Evolutionary conservation across 2,113 vertebrate genomes (phyloP), one percentile per base, ranked within the genome.

Genomic region (Dasypus novemcinctus): DNA sequence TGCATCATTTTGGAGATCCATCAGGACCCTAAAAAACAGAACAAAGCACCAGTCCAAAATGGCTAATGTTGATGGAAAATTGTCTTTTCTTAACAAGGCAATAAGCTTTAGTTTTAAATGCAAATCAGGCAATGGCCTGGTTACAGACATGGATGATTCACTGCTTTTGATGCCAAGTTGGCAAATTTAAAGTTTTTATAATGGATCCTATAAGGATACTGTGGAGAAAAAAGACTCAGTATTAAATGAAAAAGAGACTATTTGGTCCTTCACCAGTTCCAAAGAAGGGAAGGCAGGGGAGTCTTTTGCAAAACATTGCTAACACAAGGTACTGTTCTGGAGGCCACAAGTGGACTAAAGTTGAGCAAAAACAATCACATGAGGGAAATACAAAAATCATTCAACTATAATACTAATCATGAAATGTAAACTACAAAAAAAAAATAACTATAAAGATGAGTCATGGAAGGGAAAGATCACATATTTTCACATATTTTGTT

Each of bases 41-140:
- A 83, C 75, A 86, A 76, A 17, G 27, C 6, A 46, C 38, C 8
- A 36, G 1, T 86, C 31, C 59, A 85, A 95, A 91, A 29, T 12
- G 87, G 83, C 46, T 94, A 43, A 66, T n/a, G 52, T 38, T 83
- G 66, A 76, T 38, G 64, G 69, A 95, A 91, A 95, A 93, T 0
- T 90, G 64, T 41, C 94, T 80, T 92, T 95, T 46, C 69, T 96
- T 94, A 87, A 93, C 81, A 95, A 93, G 57, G 87, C 46, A 96
- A 94, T 63, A 71, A 79, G 33, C 11, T 76, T n/a, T 54, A 81
- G 81, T 46, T 91, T 33, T 93, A 87, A 88, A 85, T 71, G 68
- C 81, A 94, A 94, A 96, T 93, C 63, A 91, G 64, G n/a, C 38
- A 52, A 36, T 36, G 71, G 83, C n/a, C 64, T 95, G 79, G 69